A percentile compares a stretch with the other conserved stretches of the same genome.
phyloP scores from a whole-genome alignment of 1,140 invertebrate species.

The Venustaconcha ellipsiformis region DNA sequence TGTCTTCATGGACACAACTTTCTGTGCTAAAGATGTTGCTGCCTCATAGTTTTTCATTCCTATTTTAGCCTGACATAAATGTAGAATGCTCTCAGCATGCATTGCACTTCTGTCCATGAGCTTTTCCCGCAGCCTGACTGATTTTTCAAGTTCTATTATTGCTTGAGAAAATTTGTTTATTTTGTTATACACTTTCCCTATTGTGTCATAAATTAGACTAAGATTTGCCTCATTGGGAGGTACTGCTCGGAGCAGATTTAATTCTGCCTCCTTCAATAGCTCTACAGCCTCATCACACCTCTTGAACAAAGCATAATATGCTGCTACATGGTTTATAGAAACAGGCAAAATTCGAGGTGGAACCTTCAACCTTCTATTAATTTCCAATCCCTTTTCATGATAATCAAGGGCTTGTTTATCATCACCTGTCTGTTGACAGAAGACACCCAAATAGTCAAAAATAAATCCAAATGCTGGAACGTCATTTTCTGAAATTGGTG shows the following conservation, averaged over 20 bases:
- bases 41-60: background rate
- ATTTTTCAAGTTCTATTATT: too few species aligned
- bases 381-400: slow-evolving; percentile 11
- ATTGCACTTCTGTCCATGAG: background rate
- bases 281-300: slow-evolving; percentile 7
- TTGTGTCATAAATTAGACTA: slow-evolving; percentile 15
- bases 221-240: background rate
- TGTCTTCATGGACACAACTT: slow-evolving; percentile 5
- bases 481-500: too few species aligned
- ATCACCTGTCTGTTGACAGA: slow-evolving; percentile 23
- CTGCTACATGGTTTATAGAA: slow-evolving; percentile 19
- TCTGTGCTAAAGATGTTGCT: slow-evolving; percentile 4
- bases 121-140: background rate
- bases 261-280: slow-evolving; percentile 16
- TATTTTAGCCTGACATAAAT: slow-evolving; percentile 9
- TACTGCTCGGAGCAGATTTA: background rate
- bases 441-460: slow-evolving; percentile 21
- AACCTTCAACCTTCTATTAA: slow-evolving; percentile 6
- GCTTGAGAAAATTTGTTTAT: too few species aligned
- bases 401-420: slow-evolving; percentile 10
- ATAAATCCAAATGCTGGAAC: slow-evolving; percentile 12
- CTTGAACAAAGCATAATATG: background rate
- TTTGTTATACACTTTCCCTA: slow-evolving; percentile 9
- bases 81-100: slow-evolving; percentile 19
- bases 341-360: slow-evolving; percentile 1